phyloP scores from a whole-genome alignment of 2,797 vertebrate species.

The Artibeus lituratus region DNA sequence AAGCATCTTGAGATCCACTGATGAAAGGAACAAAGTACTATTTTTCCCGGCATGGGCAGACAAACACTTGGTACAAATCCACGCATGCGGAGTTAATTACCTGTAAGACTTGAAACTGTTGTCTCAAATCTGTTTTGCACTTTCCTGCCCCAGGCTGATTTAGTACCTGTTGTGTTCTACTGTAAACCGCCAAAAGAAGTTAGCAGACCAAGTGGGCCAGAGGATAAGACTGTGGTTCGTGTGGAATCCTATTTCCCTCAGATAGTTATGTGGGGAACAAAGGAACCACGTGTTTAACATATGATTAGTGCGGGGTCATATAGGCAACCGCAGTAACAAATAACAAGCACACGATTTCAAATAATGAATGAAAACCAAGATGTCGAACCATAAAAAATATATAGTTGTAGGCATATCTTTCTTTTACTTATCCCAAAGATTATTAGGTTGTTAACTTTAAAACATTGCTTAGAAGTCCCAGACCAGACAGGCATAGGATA shows the following conservation, averaged over 20 bases:
- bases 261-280: background rate
- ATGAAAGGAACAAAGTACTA: slow-evolving; percentile 47
- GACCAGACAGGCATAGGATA: background rate
- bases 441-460: background rate
- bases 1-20: slow-evolving; percentile 46
- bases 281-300: background rate
- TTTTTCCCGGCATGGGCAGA: slow-evolving; percentile 60
- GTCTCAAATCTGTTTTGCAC: slow-evolving; percentile 59
- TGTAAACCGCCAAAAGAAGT: slow-evolving; percentile 40
- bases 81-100: slow-evolving; percentile 63
- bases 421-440: background rate
- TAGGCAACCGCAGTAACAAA: background rate
- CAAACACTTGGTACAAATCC: slow-evolving; percentile 60
- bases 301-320: background rate
- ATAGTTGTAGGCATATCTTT: background rate
- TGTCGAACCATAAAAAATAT: background rate
- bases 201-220: slow-evolving; percentile 28
- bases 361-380: background rate
- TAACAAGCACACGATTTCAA: background rate
- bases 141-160: slow-evolving; percentile 43
- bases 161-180: slow-evolving; percentile 64
- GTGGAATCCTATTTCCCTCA: background rate
- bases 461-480: background rate
- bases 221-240: background rate
- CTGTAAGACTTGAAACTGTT: slow-evolving; percentile 61